Evolutionary conservation across 1,140 invertebrate species (phyloP), one percentile per base, ranked within the genome.

Genomic region (Aethina tumida): DNA sequence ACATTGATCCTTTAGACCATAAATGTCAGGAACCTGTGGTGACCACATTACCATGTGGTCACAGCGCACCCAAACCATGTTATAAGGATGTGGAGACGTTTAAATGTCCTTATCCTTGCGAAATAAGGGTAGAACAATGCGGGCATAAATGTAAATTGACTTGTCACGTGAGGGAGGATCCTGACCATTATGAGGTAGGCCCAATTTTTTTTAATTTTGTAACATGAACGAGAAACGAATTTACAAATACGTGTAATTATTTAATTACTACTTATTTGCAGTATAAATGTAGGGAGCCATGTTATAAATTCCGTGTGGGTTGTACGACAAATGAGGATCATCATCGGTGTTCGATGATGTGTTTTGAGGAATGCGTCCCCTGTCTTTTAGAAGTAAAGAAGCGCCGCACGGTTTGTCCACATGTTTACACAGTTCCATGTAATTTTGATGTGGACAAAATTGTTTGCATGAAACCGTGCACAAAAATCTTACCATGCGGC

Each of bases 111-210:
- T 33, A 45, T 15, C 56, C 54, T 0, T 73, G 70, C 44, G 50
- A 54, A 30, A 52, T 49, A 17, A 54, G 64, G 3, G 48, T 72
- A 6, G 55, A 59, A 42, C 56, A 62, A 10, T 73, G 71, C 50
- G 71, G 70, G 0, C 71, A 74, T 45, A 50, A 52, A 3, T 74
- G 71, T 45, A 18, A 13, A 4, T 45, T 37, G 9, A 48, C 33
- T 0, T 73, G 70, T 41, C 70, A 73, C 46, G 60, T 66, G 9
- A 47, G 45, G 0, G 37, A 56, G 9, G 70, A 71, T 50, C 69
- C 70, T 1, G 58, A 68, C 33, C 69, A 71, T 52, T 37, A 63
- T 26, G 17, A 61, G 33, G 62, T 63, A 41, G 41, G 33, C 22
- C 22, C 26, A 19, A 17, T 28, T 26, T 22, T 4, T 16, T 38